Evolutionary conservation across 2,888 invertebrate genomes (phyloP), one percentile per base, ranked within the genome.

Genomic region (Cephus pygmeus): DNA sequence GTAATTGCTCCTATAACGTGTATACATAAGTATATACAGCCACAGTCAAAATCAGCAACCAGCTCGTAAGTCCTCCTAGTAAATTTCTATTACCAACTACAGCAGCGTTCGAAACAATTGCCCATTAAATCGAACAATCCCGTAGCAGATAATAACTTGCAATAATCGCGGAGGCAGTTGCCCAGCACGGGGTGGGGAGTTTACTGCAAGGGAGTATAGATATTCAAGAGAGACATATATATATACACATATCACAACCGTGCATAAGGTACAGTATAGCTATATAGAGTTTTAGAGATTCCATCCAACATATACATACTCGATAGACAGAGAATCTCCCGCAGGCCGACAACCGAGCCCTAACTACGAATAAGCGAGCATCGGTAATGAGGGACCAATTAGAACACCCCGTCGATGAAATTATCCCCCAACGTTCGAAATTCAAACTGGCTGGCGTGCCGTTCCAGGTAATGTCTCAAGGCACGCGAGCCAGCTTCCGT

Each of bases 381-480:
- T 90, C 90, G 90, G 88, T 90, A 91, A 91, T 91, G 90, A 90
- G 91, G 89, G 91, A 84, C 90, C 90, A 90, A 91, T 91, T 91
- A 91, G 89, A 89, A 90, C 89, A 88, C 89, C 90, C 90, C 87
- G 89, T 87, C 89, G 89, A 90, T 90, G 90, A 85, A 90, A 90
- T 91, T 90, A 90, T 88, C 88, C 83, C 86, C 87, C 69, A 88
- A 87, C 87, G 85, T 88, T 89, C 88, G 89, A 91, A 90, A 90
- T 89, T 90, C 89, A 88, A 91, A 88, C 90, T 88, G 88, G 87
- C 86, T 90, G 88, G 87, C 88, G 85, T 86, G 87, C 85, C 85
- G 85, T 81, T 83, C 81, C 82, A 84, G 82, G 81, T 89, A 89
- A 89, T 87, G 87, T 85, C 86, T 81, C 79, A 79, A 85, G 87